Percentiles rank a stretch among this genome's conserved stretches.
Evolutionary conservation across 2,797 vertebrate genomes (phyloP).

Genomic region (Podarcis siculus): DNA sequence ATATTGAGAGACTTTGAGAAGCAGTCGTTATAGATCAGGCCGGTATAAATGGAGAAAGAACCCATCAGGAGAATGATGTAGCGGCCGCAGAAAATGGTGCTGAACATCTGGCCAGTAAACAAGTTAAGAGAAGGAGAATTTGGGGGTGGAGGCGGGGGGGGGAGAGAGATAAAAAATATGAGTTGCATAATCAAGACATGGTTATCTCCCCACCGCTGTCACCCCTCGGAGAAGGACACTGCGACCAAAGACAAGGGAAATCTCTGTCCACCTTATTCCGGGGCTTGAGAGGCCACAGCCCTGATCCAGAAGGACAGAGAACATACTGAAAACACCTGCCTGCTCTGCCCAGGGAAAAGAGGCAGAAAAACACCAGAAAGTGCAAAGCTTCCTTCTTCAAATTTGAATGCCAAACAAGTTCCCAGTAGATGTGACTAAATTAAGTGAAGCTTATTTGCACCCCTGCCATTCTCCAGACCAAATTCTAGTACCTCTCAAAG

Average conservation of each 20-base stretch:
- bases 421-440: not conserved
- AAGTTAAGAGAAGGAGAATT: not conserved
- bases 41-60: slow-evolving; percentile 94
- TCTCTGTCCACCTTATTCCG: not conserved
- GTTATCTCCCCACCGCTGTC: not conserved
- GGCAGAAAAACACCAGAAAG: not conserved
- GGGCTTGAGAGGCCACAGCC: too few relatives aligned
- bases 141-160: fast-evolving
- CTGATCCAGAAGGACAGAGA: not conserved
- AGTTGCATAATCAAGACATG: not conserved
- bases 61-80: slow-evolving; percentile 99
- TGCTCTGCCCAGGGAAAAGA: not conserved
- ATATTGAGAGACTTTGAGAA: slow-evolving; percentile 96
- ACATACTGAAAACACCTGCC: not conserved
- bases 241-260: not conserved
- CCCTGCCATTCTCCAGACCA: not conserved
- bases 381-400: not conserved
- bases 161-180: not conserved
- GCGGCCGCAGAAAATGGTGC: slow-evolving; percentile 92
- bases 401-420: not conserved
- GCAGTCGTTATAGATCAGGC: slow-evolving; percentile 98
- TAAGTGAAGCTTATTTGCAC: not conserved
- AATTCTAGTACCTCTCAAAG: not conserved
- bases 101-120: slow-evolving; percentile 87
- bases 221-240: not conserved